These are phyloP conservation scores for Pipa parva DNA, from an alignment of 2,113 vertebrate genomes.

Conservation along the genomic window DNA sequence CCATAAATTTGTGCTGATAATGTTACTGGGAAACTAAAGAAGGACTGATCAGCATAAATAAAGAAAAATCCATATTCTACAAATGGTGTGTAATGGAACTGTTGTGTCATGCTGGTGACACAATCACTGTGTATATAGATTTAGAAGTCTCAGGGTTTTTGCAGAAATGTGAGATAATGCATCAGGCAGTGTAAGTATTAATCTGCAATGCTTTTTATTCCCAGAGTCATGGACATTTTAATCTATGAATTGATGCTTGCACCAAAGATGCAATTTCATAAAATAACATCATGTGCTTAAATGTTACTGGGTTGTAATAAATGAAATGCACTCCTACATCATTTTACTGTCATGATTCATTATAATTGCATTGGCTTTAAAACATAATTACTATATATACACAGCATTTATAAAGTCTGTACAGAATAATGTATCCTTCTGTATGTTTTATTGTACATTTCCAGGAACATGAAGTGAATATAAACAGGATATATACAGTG, in stretches of 20 bases:
- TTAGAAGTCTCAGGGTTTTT: constrained; percentile 28
- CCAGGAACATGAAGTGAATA: no score
- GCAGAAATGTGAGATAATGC: constrained; percentile 7
- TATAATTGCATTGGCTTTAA: background rate
- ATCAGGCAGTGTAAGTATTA: constrained; percentile 18
- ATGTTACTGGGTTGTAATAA: constrained; percentile 3
- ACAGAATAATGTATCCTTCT: no score
- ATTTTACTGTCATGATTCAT: background rate
- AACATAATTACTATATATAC: background rate
- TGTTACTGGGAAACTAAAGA: background rate
- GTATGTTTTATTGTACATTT: no score
- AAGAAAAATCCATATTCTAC: no score
- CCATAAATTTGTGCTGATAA: background rate
- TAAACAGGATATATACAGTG: no score
- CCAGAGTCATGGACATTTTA: background rate
- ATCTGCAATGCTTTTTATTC: background rate
- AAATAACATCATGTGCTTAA: constrained; percentile 4
- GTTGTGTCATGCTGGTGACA: background rate
- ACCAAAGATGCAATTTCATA: background rate
- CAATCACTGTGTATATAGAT: constrained; percentile 3
- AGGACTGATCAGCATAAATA: background rate
- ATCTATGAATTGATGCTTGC: background rate
- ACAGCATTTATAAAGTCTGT: no score
- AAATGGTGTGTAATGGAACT: background rate
- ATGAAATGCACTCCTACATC: background rate